phyloP scores from a whole-genome alignment of 1,140 invertebrate genomes.

The Procambarus virginalis region DNA sequence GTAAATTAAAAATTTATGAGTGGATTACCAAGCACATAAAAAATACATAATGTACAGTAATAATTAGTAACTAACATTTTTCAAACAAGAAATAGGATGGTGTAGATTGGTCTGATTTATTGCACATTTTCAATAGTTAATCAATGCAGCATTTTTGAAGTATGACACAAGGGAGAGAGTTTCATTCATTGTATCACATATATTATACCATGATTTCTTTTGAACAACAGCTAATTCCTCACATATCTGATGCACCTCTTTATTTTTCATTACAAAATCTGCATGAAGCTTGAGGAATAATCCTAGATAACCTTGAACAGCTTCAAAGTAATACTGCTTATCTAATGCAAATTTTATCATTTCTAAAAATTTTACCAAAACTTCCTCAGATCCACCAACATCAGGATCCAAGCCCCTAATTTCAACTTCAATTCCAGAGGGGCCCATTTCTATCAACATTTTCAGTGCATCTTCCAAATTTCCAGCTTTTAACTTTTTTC shows the following conservation, averaged over 20 bases:
- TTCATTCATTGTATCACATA: constrained; percentile 62
- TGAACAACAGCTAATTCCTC: constrained; percentile 41
- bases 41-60: too few species aligned
- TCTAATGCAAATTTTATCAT: constrained; percentile 84
- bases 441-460: constrained; percentile 87
- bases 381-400: constrained; percentile 80
- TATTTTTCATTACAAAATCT: constrained; percentile 78
- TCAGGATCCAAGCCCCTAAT: constrained; percentile 86
- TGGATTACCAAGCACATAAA: too few species aligned
- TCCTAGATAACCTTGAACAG: constrained; percentile 93
- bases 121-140: constrained; percentile 54
- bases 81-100: too few species aligned
- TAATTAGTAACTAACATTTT: too few species aligned
- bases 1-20: too few species aligned
- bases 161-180: constrained; percentile 68
- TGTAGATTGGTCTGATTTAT: not conserved
- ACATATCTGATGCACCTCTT: constrained; percentile 71
- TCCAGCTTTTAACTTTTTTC: constrained; percentile 69
- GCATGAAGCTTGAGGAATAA: constrained; percentile 92
- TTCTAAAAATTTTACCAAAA: constrained; percentile 87
- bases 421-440: constrained; percentile 92
- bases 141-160: constrained; percentile 69
- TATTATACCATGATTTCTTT: constrained; percentile 55
- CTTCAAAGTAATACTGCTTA: constrained; percentile 89
- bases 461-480: constrained; percentile 77